Conservation (phyloP, 2,113 vertebrate genomes). For the Oenanthe melanoleuca region DNA sequence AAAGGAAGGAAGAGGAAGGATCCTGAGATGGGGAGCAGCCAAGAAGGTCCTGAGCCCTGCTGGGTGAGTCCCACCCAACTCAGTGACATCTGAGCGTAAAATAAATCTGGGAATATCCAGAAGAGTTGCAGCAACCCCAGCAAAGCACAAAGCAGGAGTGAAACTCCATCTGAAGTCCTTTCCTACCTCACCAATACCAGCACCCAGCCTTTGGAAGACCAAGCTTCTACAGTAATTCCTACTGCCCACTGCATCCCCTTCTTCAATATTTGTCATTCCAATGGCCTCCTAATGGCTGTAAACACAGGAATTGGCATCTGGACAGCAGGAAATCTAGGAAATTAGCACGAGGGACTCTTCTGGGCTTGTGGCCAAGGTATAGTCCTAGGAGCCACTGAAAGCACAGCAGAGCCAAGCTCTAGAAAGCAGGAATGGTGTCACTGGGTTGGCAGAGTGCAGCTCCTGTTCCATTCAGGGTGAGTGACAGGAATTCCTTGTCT, state of each 20-base stretch:
- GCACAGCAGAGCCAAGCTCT: slow-evolving; percentile 1
- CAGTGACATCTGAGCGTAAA: not conserved
- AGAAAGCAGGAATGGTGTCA: slow-evolving; percentile 21
- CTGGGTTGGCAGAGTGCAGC: not conserved
- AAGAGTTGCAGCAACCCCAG: not conserved
- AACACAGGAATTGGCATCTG: slow-evolving; percentile 45
- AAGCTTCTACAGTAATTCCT: not conserved
- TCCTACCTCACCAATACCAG: not conserved
- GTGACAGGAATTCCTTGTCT: not conserved
- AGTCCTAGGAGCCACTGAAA: slow-evolving; percentile 42
- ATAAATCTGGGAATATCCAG: not conserved
- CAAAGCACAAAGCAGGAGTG: not conserved
- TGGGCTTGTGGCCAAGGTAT: slow-evolving; percentile 38
- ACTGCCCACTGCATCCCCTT: not conserved
- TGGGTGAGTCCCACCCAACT: not conserved
- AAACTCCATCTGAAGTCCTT: not conserved
- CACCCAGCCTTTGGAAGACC: not conserved
- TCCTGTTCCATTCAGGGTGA: not conserved
- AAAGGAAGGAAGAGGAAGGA: not conserved
- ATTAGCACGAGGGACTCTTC: slow-evolving; percentile 41
- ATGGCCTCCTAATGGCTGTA: slow-evolving; percentile 4
- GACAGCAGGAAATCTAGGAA: slow-evolving; percentile 60
- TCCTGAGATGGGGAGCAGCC: not conserved
- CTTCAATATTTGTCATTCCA: not conserved
- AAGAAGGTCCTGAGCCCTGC: not conserved